Conservation (phyloP, 2,797 vertebrate species). For the Smutsia temminckii region DNA sequence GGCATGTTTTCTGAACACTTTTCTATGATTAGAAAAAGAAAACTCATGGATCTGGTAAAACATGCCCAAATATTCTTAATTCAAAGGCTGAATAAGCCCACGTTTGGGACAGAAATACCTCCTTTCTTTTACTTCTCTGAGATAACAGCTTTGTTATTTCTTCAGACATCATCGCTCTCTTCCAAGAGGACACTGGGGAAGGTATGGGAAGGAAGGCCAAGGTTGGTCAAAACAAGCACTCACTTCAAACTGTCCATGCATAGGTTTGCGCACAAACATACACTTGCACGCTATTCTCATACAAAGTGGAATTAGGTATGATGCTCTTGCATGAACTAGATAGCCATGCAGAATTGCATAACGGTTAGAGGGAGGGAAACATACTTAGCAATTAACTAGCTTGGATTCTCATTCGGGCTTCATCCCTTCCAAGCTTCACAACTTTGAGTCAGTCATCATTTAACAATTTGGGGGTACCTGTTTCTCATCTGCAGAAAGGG, state of each 20-base stretch:
- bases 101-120: neutral
- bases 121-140: neutral
- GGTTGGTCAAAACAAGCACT: neutral
- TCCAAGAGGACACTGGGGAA: neutral
- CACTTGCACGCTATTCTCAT: neutral
- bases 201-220: neutral
- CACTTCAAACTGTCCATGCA: neutral
- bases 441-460: neutral
- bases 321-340: neutral
- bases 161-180: neutral
- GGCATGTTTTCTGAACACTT: conserved; percentile 57
- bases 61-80: neutral
- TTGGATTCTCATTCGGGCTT: neutral
- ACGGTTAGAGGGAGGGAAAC: neutral
- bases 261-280: neutral
- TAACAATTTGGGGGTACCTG: neutral
- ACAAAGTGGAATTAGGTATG: neutral
- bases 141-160: neutral
- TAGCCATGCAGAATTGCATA: neutral
- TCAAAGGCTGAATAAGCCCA: neutral
- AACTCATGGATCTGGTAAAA: conserved; percentile 3
- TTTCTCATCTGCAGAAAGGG: neutral
- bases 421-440: neutral
- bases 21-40: conserved; percentile 30
- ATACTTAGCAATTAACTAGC: neutral